Conservation (phyloP, 2,888 invertebrate genomes). For the Antheraea assamensis region DNA sequence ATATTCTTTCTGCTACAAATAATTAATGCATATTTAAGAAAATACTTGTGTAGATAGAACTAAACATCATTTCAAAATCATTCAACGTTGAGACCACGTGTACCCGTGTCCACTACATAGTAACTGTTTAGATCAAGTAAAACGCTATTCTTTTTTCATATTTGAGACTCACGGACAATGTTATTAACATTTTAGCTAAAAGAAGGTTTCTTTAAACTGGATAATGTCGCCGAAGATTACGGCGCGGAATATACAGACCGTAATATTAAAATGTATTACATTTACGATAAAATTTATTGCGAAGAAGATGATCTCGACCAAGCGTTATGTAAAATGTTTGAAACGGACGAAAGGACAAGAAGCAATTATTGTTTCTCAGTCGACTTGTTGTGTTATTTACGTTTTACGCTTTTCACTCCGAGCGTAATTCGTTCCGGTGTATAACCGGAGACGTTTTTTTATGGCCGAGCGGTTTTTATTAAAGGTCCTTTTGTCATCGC, state of each 20-base stretch:
- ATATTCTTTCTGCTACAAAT: too few relatives aligned
- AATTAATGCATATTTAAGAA: too few relatives aligned
- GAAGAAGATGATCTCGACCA: conserved; percentile 32
- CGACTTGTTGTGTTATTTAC: conserved; percentile 37
- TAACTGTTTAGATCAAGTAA: too few relatives aligned
- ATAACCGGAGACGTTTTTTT: conserved; percentile 7
- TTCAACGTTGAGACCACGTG: too few relatives aligned
- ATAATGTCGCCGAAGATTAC: conserved; percentile 45
- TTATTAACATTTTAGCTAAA: not conserved
- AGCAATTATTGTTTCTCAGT: conserved; percentile 42
- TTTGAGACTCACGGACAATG: not conserved
- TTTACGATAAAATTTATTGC: conserved; percentile 43
- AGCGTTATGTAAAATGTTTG: conserved; percentile 23
- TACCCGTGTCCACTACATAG: too few relatives aligned
- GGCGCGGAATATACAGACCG: conserved; percentile 34
- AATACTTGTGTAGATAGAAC: too few relatives aligned
- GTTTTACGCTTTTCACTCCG: conserved; percentile 21
- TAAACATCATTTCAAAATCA: too few relatives aligned
- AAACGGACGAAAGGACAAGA: conserved; percentile 36
- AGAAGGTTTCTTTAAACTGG: conserved; percentile 25
- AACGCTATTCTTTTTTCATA: not conserved
- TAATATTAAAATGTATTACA: conserved; percentile 50
- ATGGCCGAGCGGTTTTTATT: conserved; percentile 10
- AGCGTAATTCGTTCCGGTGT: conserved; percentile 11
- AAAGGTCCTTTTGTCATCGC: not conserved